Evolutionary conservation across 2,797 vertebrate genomes (phyloP).

Genomic region (Acanthopagrus latus): DNA sequence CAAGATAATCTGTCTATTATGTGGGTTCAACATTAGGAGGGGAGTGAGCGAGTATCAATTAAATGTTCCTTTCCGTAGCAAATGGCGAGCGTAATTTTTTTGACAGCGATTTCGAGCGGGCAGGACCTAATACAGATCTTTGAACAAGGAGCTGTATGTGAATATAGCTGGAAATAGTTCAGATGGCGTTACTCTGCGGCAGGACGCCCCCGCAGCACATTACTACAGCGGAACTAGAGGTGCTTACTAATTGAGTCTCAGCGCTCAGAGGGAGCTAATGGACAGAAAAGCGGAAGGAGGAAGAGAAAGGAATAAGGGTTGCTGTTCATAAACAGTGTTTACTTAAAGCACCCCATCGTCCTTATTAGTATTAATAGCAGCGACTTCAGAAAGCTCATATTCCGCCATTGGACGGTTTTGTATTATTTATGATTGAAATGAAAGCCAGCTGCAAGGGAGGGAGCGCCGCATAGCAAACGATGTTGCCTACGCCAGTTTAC

Average conservation of each 20-base stretch:
- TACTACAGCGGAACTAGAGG: conserved; percentile 53
- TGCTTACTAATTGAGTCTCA: conserved; percentile 74
- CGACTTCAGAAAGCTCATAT: conserved; percentile 85
- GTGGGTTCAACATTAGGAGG: conserved; percentile 37
- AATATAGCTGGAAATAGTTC: conserved; percentile 50
- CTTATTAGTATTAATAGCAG: conserved; percentile 88
- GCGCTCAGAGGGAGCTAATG: conserved; percentile 52
- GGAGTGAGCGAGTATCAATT: conserved; percentile 60
- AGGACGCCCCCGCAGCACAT: conserved; percentile 38
- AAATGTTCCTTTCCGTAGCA: conserved; percentile 38
- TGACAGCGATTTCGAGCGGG: conserved; percentile 54
- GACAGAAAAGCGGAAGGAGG: conserved; percentile 28
- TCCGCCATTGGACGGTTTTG: conserved; percentile 84
- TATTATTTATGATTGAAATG: conserved; percentile 86
- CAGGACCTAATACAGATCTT: conserved; percentile 55
- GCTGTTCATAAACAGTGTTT: conserved; percentile 81
- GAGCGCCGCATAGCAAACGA: conserved; percentile 78
- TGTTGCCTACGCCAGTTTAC: conserved; percentile 76
- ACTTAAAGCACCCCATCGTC: conserved; percentile 75
- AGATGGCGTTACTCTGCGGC: conserved; percentile 47
- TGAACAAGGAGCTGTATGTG: conserved; percentile 39
- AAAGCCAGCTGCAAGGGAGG: conserved; percentile 72
- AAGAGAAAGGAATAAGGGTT: conserved; percentile 19
- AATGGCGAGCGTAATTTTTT: conserved; percentile 54
- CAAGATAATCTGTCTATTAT: conserved; percentile 72